A percentile compares a stretch with the other conserved stretches of the same genome.
Conservation (phyloP, 2,113 vertebrate genomes). For the Triplophysa tibetana region DNA sequence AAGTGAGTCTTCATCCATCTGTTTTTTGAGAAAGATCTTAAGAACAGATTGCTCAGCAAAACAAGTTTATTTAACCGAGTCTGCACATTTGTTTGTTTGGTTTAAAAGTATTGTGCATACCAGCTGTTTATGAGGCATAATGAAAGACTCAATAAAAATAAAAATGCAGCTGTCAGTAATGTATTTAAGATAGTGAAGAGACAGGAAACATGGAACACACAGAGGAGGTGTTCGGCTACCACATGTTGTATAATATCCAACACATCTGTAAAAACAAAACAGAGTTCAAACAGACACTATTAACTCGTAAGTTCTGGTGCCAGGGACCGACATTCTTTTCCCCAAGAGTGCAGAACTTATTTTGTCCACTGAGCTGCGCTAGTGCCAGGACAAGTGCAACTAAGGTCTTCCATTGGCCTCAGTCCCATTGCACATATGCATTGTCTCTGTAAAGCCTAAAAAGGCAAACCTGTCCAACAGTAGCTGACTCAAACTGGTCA, state of each 20-base stretch:
- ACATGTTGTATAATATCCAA: conserved; percentile 64
- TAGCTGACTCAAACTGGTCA: conserved; percentile 6
- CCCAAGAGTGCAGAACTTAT: conserved; percentile 18
- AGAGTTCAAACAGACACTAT: conserved; percentile 66
- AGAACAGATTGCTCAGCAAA: not conserved
- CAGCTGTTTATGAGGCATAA: not conserved
- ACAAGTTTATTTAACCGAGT: not conserved
- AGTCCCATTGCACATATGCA: conserved; percentile 12
- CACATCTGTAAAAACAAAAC: conserved; percentile 78
- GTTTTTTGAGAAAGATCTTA: not conserved
- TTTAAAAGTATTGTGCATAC: not conserved
- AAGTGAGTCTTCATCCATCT: not conserved
- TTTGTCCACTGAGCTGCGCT: conserved; percentile 4
- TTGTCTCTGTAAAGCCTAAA: conserved; percentile 39
- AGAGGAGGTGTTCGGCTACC: conserved; percentile 41
- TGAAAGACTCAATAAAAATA: not conserved
- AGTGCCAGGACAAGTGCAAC: conserved; percentile 22
- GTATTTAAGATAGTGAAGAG: not conserved
- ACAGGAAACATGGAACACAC: not conserved
- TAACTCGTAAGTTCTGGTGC: conserved; percentile 56
- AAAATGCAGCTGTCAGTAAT: not conserved
- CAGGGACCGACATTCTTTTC: conserved; percentile 64
- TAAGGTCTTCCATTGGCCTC: conserved; percentile 15
- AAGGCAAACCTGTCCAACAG: conserved; percentile 40
- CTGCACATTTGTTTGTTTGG: not conserved